These are phyloP conservation scores for Thera obeliscata DNA, from an alignment of 2,888 invertebrate genomes.

Conservation along the genomic window DNA sequence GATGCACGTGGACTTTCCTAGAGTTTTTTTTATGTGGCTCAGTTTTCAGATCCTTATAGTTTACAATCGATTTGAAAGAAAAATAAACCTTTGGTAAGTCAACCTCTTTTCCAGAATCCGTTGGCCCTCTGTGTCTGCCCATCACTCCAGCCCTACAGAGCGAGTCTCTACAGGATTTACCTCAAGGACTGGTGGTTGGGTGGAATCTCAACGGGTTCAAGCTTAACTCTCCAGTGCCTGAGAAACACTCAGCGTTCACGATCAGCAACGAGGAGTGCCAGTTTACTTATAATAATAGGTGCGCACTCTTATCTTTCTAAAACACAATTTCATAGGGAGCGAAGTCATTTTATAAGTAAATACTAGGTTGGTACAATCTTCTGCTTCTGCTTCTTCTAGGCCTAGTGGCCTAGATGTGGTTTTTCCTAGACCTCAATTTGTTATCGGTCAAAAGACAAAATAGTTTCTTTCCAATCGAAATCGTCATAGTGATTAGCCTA, in stretches of 20 bases:
- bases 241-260: background rate
- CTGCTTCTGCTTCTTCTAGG: too few species aligned
- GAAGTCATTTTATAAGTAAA: too few species aligned
- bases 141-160: slow-evolving; percentile 3
- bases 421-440: too few species aligned
- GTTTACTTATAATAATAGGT: background rate
- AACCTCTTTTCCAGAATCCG: slow-evolving; percentile 1
- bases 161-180: background rate
- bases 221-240: slow-evolving; percentile 1
- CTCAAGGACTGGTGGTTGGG: background rate
- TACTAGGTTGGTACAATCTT: too few species aligned
- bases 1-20: background rate
- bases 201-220: slow-evolving; percentile 2
- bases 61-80: background rate
- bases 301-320: too few species aligned
- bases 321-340: too few species aligned
- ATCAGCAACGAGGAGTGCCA: slow-evolving; percentile 8
- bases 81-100: background rate
- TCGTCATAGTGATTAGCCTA: too few species aligned
- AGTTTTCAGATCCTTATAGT: background rate
- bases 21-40: background rate
- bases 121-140: slow-evolving; percentile 4
- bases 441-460: too few species aligned
- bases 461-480: too few species aligned
- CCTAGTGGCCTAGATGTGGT: too few species aligned